Evolutionary conservation across 2,888 invertebrate species (phyloP), one percentile per base, ranked within the genome.

Genomic region (Sepiola atlantica): DNA sequence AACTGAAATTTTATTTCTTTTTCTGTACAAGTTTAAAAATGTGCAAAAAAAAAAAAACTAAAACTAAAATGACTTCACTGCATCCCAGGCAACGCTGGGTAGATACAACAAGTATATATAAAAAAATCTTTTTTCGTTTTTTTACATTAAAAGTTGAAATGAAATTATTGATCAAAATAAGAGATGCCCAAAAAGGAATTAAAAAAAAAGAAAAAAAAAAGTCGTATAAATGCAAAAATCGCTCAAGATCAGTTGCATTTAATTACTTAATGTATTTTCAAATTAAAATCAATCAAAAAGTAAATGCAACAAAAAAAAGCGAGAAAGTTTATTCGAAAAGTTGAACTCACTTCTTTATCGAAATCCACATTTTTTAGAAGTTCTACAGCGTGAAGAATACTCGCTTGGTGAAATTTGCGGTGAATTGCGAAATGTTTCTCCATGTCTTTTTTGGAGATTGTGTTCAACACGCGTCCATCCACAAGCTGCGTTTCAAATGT

Each of bases 361-460:
- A 99, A 99, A 97, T 99, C 98, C 98, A 99, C 98, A 98, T 99
- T 98, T 95, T 99, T 98, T 96, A 99, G 98, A 96, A 99, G 98
- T 97, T 99, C 99, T 95, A 99, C 98, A 95, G 99, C 99, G 97
- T 99, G 99, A 94, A 99, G 98, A 96, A 99, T 98, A 96, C 99
- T 99, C 55, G 99, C 98, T 97, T 99, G 99, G 97, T 99, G 99
- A 97, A 99, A 99, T 97, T 99, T 99, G 95, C 99, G 98, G 90
- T 98, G 99, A 20, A 99, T 99, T 18, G 98, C 98, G 94, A 99
- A 98, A 97, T 99, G 98, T 97, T 99, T 99, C 97, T 99, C 99
- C 96, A 99, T 98, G 97, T 99, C 99, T 97, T 99, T 99, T 97
- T 99, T 99, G 96, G 99, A 99, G 96, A 99, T 98, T 95, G 99